These are phyloP conservation scores for Gymnogyps californianus DNA, from an alignment of 2,113 vertebrate genomes.

Conservation along the genomic window DNA sequence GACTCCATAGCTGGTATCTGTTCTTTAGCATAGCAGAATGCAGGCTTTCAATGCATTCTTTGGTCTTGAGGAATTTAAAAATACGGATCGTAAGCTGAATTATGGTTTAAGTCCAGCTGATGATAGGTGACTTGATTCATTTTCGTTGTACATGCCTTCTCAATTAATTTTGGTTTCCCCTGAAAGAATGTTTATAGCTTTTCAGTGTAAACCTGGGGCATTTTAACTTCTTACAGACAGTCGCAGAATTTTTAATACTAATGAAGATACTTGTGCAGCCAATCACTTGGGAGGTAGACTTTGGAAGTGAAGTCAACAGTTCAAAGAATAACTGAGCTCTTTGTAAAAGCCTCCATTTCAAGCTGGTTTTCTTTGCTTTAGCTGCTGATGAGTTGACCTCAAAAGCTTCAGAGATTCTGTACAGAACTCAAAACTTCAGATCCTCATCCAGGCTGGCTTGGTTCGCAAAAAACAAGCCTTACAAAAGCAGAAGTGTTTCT, in stretches of 20 bases:
- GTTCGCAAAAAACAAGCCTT: background rate
- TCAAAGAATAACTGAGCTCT: conserved; percentile 7
- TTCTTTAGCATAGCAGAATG: background rate
- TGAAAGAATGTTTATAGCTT: background rate
- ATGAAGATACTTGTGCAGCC: background rate
- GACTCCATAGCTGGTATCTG: background rate
- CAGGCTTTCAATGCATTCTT: background rate
- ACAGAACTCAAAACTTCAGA: conserved; percentile 2
- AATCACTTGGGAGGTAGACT: background rate
- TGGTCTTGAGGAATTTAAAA: background rate
- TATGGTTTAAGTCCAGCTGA: background rate
- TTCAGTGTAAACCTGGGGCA: background rate
- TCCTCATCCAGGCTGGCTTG: background rate
- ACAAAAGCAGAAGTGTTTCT: conserved; percentile 36
- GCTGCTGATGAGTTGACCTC: background rate
- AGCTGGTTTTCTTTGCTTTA: background rate
- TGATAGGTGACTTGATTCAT: background rate
- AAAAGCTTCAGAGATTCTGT: conserved; percentile 13
- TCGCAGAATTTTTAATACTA: background rate
- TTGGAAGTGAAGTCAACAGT: background rate
- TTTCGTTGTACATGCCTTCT: background rate
- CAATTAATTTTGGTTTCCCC: background rate
- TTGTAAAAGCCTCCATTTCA: background rate
- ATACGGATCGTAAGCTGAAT: background rate
- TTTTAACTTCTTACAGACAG: background rate